Conservation (phyloP, 2,888 invertebrate species). For the Erpobdella octoculata region DNA sequence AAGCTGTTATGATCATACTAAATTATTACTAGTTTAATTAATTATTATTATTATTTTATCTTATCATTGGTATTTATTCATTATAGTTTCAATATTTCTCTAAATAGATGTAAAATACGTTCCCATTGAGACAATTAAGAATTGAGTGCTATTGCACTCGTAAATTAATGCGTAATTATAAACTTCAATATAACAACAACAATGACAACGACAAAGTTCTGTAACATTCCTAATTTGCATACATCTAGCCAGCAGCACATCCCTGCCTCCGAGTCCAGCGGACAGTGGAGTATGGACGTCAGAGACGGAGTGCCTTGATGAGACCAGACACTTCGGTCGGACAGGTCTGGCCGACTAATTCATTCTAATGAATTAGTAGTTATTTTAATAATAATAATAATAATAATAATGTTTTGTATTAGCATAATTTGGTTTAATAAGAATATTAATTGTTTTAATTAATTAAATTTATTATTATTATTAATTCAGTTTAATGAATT, state of each 20-base stretch:
- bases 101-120: too few species aligned
- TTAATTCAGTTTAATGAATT: background rate
- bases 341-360: background rate
- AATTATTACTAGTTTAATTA: background rate
- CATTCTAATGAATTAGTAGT: background rate
- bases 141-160: too few species aligned
- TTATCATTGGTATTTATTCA: too few species aligned
- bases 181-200: conserved; percentile 1
- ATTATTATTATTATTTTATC: background rate
- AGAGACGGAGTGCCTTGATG: conserved; percentile 33
- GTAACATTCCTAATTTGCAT: too few species aligned
- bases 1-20: too few species aligned
- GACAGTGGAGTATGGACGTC: conserved; percentile 37
- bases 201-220: background rate
- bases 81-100: too few species aligned
- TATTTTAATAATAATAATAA: background rate
- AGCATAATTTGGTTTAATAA: too few species aligned
- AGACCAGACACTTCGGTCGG: conserved; percentile 1
- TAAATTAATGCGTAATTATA: too few species aligned
- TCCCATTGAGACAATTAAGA: too few species aligned
- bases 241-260: too few species aligned
- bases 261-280: conserved; percentile 37
- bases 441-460: background rate
- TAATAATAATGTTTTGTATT: background rate
- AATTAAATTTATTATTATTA: background rate